phyloP scores from a whole-genome alignment of 2,113 vertebrate genomes.

The Marmota monax region DNA sequence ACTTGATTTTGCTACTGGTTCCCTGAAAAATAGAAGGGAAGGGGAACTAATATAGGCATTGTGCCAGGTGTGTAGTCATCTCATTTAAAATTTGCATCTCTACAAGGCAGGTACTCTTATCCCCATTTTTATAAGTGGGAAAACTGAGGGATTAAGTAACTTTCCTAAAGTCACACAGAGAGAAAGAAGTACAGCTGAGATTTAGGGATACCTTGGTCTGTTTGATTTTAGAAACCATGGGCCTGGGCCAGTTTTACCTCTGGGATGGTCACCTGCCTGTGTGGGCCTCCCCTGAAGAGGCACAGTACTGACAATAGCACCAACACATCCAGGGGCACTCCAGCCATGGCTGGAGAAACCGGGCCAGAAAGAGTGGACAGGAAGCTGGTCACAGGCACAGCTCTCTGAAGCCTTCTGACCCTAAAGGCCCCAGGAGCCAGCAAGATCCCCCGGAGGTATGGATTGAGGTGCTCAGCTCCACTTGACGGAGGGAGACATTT shows the following conservation, averaged over 20 bases:
- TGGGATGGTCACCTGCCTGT: background rate
- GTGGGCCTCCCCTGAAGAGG: background rate
- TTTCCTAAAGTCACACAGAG: background rate
- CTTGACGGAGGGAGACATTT: background rate
- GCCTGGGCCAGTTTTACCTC: background rate
- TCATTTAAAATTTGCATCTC: background rate
- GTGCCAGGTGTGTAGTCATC: background rate
- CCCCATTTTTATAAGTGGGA: background rate
- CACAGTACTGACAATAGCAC: accelerated
- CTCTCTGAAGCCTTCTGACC: background rate
- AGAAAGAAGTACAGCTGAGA: background rate
- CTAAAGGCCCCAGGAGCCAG: background rate
- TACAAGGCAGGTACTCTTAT: background rate
- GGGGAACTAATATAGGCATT: background rate
- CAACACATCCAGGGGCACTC: accelerated
- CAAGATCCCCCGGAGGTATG: background rate
- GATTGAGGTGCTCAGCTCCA: background rate
- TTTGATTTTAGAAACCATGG: background rate
- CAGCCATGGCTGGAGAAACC: background rate
- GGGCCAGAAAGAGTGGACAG: accelerated
- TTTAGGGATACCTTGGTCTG: background rate
- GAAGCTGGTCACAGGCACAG: background rate
- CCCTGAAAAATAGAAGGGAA: background rate
- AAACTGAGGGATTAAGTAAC: background rate
- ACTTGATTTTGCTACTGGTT: accelerated